phyloP scores from a whole-genome alignment of 2,888 invertebrate species.

The Biston stratarius region DNA sequence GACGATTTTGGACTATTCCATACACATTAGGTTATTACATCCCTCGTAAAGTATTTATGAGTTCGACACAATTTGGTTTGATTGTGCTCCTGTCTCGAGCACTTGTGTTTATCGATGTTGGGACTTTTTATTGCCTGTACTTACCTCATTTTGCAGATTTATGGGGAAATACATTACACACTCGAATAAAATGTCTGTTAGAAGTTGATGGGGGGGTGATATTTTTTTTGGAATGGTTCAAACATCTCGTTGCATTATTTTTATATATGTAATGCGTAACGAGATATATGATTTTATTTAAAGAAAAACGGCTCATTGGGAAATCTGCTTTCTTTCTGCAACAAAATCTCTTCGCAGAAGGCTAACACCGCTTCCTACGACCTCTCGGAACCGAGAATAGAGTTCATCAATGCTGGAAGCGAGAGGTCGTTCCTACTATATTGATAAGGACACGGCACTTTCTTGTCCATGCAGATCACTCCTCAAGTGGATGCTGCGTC shows the following conservation, averaged over 20 bases:
- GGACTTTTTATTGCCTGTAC: constrained; percentile 39
- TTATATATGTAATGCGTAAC: too few species aligned
- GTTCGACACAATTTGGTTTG: constrained; percentile 52
- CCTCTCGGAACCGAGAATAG: too few species aligned
- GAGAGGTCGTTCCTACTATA: too few species aligned
- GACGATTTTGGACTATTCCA: constrained; percentile 42
- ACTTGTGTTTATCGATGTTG: constrained; percentile 45
- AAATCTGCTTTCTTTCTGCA: too few species aligned
- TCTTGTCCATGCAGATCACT: too few species aligned
- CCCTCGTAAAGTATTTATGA: constrained; percentile 60
- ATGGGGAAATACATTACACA: constrained; percentile 34
- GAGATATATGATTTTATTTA: constrained; percentile 1
- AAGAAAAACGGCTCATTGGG: too few species aligned
- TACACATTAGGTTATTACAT: constrained; percentile 47
- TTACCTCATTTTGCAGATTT: constrained; percentile 38
- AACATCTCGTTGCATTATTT: too few species aligned
- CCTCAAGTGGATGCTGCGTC: too few species aligned
- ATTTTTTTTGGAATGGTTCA: constrained; percentile 14
- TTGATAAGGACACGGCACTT: too few species aligned
- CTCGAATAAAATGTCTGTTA: constrained; percentile 25
- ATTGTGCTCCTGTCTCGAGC: constrained; percentile 22
- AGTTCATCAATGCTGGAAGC: too few species aligned
- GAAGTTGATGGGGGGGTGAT: constrained; percentile 13
- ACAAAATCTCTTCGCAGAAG: too few species aligned
- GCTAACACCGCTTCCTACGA: too few species aligned